phyloP scores from a whole-genome alignment of 2,113 vertebrate genomes.

The Oreochromis tanganicae region DNA sequence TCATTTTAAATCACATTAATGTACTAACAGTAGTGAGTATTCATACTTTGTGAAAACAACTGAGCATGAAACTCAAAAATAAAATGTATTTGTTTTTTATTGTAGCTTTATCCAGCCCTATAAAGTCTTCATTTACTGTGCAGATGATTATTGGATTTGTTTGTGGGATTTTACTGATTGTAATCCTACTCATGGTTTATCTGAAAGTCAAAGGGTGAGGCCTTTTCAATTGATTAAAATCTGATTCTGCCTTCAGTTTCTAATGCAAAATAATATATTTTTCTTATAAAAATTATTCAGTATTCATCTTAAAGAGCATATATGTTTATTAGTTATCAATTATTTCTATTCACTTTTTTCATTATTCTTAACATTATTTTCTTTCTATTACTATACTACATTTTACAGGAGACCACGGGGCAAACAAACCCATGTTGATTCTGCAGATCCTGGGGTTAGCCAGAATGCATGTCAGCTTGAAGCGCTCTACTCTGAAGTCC shows the following conservation, averaged over 20 bases:
- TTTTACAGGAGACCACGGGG: not conserved
- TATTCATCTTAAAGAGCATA: not conserved
- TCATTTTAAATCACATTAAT: fast-evolving
- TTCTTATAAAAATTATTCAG: not conserved
- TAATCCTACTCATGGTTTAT: not conserved
- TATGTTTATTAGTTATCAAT: fast-evolving
- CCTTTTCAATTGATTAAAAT: not conserved
- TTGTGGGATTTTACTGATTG: not conserved
- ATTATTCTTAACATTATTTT: not conserved
- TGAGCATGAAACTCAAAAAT: not conserved
- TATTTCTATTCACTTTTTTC: not conserved
- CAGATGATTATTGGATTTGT: not conserved
- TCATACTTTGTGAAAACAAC: fast-evolving
- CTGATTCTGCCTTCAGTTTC: not conserved
- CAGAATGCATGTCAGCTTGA: not conserved
- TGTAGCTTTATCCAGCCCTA: fast-evolving
- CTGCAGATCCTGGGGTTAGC: not conserved
- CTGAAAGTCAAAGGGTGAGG: not conserved
- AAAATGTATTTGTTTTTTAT: not conserved
- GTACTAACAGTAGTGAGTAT: fast-evolving
- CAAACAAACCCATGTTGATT: fast-evolving
- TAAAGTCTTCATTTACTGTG: not conserved
- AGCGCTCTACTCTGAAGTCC: not conserved
- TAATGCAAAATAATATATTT: not conserved
- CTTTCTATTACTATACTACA: not conserved